Conservation (phyloP, 2,797 vertebrate species). For the Todus mexicanus region DNA sequence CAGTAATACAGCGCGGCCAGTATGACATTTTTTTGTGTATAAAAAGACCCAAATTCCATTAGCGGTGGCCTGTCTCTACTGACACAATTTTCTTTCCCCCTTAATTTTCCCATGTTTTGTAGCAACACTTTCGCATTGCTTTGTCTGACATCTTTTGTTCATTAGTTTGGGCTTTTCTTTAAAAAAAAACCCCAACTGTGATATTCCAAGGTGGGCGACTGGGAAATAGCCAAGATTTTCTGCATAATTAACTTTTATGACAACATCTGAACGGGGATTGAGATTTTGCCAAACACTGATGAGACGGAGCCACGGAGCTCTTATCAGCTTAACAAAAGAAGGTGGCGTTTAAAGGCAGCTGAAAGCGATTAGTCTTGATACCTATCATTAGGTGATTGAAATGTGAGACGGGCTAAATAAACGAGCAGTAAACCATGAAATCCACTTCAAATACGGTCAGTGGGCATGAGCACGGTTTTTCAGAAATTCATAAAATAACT, state of each 20-base stretch:
- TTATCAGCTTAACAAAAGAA: background rate
- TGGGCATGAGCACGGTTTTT: background rate
- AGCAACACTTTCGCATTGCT: background rate
- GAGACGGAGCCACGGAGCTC: background rate
- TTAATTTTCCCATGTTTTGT: constrained; percentile 49
- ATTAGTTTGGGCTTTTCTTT: background rate
- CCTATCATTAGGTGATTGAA: background rate
- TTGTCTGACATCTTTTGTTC: background rate
- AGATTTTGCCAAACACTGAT: constrained; percentile 3
- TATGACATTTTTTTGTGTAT: constrained; percentile 9
- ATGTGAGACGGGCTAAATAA: background rate
- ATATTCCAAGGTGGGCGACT: background rate
- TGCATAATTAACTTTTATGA: constrained; percentile 26
- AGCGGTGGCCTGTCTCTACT: constrained; percentile 35
- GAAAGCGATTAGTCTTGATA: background rate
- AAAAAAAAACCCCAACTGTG: background rate
- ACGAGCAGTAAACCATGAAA: background rate
- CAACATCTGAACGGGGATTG: background rate
- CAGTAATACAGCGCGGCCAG: constrained; percentile 30
- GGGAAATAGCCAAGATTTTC: background rate
- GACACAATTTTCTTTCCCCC: constrained; percentile 21
- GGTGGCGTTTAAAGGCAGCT: background rate
- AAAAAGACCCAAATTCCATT: constrained; percentile 59
- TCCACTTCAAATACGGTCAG: background rate
- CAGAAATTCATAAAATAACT: background rate